Base-by-base conservation (phyloP, 1,140 invertebrate genomes). In the Plectrocnemia conspersa region DNA sequence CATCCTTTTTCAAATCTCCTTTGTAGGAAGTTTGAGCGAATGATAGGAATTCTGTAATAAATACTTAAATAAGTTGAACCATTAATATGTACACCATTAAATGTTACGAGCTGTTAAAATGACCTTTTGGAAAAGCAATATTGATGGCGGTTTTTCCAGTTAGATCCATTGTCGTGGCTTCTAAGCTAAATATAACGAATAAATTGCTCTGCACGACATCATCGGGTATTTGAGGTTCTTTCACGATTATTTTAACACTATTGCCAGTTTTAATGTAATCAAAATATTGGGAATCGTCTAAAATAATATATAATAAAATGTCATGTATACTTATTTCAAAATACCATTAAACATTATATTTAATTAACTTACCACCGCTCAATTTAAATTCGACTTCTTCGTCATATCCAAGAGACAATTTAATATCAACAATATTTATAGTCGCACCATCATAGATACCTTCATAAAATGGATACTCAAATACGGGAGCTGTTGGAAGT, bases 401-500 rank as follows among this genome's bases (percentile, higher is more conserved):
- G 24, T 36, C 11, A 25, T 45, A 54, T 11, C 41, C 42, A 11
- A 5, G 7, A 7, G 15, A 7, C 13, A 58, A 29, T 22, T 15
- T 24, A 16, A 58, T 58, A 6, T 22, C 2, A 2, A 40, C 35
- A 29, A 58, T 29, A 33, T 47, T 45, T n/a, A 36, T 13, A 33
- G 13, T 27, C 18, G 16, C 11, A 47, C n/a, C 16, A 9, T 33
- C 13, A 33, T 47, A 46, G n/a, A 11, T 18, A 21, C 11, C 50
- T 23, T 2, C 41, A 29, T 53, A 54, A 13, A 58, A 54, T 19
- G 44, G 3, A 21, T 54, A 13, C 13, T 45, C 13, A 21, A 58
- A 58, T 38, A 48, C 15, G n/a, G 56, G 50, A 13, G 36, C n/a
- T 1, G 18, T 16, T 11, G 44, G 50, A 18, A 61, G 21, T 50